Evolutionary conservation across 2,888 invertebrate species (phyloP).

Genomic region (Pilophorus perplexus): DNA sequence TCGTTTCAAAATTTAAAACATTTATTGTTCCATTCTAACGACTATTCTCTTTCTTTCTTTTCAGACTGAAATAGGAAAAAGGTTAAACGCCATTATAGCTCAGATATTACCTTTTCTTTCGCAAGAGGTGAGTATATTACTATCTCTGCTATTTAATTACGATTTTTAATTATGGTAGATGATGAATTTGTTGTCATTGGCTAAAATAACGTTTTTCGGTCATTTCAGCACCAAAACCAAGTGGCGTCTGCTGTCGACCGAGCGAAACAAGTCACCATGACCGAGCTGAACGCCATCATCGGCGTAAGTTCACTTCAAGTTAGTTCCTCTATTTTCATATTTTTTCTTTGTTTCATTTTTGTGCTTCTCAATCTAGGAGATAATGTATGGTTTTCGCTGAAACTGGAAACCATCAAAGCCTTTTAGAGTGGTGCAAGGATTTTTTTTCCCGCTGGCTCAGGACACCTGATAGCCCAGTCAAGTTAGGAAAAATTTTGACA

Average conservation of each 20-base stretch:
- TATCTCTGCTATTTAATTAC: neutral
- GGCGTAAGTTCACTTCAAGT: constrained; percentile 65
- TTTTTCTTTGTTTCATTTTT: constrained; percentile 9
- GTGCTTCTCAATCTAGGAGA: no score
- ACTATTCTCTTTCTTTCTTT: no score
- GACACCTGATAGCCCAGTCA: no score
- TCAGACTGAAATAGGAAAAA: constrained; percentile 93
- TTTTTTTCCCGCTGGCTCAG: no score
- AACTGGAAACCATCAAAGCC: no score
- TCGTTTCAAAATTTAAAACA: no score
- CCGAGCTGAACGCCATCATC: constrained; percentile 88
- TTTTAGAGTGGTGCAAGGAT: no score
- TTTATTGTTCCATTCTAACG: no score
- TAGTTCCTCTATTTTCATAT: constrained; percentile 2
- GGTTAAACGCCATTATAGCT: constrained; percentile 87
- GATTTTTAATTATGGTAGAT: neutral
- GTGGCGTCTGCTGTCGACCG: constrained; percentile 89
- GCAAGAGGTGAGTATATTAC: constrained; percentile 59
- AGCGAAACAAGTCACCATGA: constrained; percentile 94
- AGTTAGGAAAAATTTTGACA: no score
- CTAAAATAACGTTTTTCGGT: neutral
- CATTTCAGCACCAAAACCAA: constrained; percentile 76
- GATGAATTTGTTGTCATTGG: neutral
- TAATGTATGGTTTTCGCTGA: no score
- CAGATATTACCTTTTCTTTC: constrained; percentile 91